Evolutionary conservation across 2,113 vertebrate species (phyloP).

Genomic region (Mus musculus): DNA sequence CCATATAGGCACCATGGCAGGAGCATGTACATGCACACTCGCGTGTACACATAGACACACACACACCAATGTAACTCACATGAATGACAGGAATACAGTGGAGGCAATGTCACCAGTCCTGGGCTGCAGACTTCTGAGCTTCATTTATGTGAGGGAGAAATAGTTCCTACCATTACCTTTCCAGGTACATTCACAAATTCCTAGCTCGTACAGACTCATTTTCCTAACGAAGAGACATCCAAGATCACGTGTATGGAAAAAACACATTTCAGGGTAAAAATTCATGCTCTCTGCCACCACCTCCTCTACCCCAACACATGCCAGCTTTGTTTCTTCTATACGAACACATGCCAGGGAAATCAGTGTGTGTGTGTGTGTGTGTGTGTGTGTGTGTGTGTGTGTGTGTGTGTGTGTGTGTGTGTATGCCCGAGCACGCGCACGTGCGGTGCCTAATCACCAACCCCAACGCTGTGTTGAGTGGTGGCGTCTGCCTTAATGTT

Average conservation of each 20-base stretch:
- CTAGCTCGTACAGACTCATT: neutral
- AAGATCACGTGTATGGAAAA: neutral
- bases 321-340: neutral
- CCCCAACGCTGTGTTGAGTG: neutral
- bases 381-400: too few species aligned
- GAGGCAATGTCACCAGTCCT: neutral
- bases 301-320: neutral
- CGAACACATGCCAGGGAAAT: neutral
- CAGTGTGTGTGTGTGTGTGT: neutral
- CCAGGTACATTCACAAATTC: neutral
- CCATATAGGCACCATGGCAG: neutral
- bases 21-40: too few species aligned
- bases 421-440: too few species aligned
- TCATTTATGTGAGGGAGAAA: neutral
- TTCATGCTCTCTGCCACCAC: neutral
- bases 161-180: neutral
- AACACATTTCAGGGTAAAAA: neutral
- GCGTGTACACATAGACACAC: neutral
- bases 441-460: too few species aligned
- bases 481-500: neutral
- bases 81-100: neutral
- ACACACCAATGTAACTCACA: neutral
- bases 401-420: too few species aligned
- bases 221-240: neutral
- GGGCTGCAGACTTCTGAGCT: neutral